phyloP scores from a whole-genome alignment of 2,888 invertebrate genomes.

The Schizotus pectinicornis region DNA sequence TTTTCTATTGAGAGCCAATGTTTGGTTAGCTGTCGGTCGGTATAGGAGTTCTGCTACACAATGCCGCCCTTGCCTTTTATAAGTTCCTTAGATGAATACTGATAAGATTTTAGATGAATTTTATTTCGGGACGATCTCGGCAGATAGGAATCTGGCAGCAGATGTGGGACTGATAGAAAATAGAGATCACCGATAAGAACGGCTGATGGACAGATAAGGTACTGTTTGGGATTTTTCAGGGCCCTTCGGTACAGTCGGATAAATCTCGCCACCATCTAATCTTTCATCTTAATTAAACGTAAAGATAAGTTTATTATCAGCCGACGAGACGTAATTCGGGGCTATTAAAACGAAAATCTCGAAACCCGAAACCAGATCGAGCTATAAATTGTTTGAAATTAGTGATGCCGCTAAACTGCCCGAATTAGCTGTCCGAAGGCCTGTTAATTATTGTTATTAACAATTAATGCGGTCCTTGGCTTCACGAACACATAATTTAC shows the following conservation, averaged over 20 bases:
- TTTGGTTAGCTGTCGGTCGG: slow-evolving; percentile 70
- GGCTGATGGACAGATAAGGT: slow-evolving; percentile 16
- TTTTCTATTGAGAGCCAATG: slow-evolving; percentile 67
- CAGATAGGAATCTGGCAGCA: slow-evolving; percentile 43
- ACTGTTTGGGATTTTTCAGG: background rate
- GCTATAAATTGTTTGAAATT: slow-evolving; percentile 1
- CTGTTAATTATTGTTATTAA: too few species aligned
- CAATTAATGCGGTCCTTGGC: too few species aligned
- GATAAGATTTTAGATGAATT: slow-evolving; percentile 49
- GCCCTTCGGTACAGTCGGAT: slow-evolving; percentile 14
- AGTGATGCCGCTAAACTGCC: background rate
- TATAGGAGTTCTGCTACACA: slow-evolving; percentile 44
- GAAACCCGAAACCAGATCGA: too few species aligned
- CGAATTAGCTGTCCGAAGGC: background rate
- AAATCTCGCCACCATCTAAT: slow-evolving; percentile 28
- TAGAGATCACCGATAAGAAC: slow-evolving; percentile 37
- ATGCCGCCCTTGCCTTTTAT: slow-evolving; percentile 48
- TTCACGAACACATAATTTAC: too few species aligned
- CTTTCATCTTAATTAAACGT: slow-evolving; percentile 24
- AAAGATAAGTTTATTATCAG: slow-evolving; percentile 17
- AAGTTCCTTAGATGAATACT: slow-evolving; percentile 48
- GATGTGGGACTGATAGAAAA: slow-evolving; percentile 44
- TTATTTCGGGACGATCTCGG: slow-evolving; percentile 33
- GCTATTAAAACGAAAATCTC: background rate
- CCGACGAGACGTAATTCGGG: background rate